A percentile compares a stretch with the other conserved stretches of the same genome.
Evolutionary conservation across 1,140 invertebrate genomes (phyloP).

Genomic region (Drosophila carrolli): DNA sequence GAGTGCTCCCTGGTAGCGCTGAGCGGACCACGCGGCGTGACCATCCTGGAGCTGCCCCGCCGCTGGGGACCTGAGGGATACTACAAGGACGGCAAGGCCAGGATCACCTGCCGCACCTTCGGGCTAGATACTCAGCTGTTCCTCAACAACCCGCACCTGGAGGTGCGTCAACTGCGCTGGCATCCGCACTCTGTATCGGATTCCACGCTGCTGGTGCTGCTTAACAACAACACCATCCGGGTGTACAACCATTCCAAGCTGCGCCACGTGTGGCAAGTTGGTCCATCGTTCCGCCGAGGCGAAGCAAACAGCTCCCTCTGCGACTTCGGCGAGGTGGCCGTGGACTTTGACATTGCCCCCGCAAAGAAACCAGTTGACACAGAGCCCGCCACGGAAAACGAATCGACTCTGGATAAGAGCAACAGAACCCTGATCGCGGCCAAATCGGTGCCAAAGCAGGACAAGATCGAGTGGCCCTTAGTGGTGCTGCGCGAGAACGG

Average conservation of each 20-base stretch:
- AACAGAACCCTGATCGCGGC: slow-evolving; percentile 20
- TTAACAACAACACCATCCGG: slow-evolving; percentile 92
- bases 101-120: slow-evolving; percentile 85
- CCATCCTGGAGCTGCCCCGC: slow-evolving; percentile 83
- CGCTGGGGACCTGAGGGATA: slow-evolving; percentile 81
- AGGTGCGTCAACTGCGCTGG: slow-evolving; percentile 90
- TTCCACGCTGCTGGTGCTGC: slow-evolving; percentile 91
- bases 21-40: slow-evolving; percentile 77
- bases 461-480: slow-evolving; percentile 89
- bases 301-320: slow-evolving; percentile 68
- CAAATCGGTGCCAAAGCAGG: slow-evolving; percentile 41
- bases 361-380: slow-evolving; percentile 49
- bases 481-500: slow-evolving; percentile 93
- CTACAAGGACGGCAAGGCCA: slow-evolving; percentile 75
- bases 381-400: not conserved
- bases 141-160: slow-evolving; percentile 86
- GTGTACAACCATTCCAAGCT: slow-evolving; percentile 85
- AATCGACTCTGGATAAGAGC: slow-evolving; percentile 9
- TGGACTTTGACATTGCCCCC: slow-evolving; percentile 93
- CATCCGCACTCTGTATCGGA: slow-evolving; percentile 92
- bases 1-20: slow-evolving; percentile 79
- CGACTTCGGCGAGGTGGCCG: slow-evolving; percentile 91
- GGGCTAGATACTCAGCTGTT: slow-evolving; percentile 88
- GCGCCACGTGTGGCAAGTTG: slow-evolving; percentile 81
- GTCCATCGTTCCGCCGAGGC: slow-evolving; percentile 45